A percentile compares a stretch with the other conserved stretches of the same genome.
phyloP scores from a whole-genome alignment of 2,888 invertebrate genomes.

The Hesperia comma region DNA sequence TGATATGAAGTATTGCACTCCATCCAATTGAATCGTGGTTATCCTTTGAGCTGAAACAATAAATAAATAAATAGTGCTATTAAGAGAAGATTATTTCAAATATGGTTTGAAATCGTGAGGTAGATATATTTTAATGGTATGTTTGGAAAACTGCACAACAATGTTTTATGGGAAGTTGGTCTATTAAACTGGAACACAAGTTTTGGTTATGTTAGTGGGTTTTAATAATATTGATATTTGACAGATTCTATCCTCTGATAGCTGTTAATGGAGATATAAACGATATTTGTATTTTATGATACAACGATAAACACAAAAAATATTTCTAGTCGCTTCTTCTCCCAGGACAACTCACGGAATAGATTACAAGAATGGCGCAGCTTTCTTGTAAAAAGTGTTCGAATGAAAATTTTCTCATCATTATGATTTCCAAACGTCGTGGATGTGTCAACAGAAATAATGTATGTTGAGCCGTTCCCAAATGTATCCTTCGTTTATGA shows the following conservation, averaged over 20 bases:
- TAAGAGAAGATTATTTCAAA: constrained; percentile 22
- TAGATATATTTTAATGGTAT: constrained; percentile 1
- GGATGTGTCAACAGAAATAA: neutral
- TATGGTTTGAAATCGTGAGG: constrained; percentile 24
- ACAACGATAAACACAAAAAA: too few species aligned
- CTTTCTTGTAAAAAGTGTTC: neutral
- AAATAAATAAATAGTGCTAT: constrained; percentile 36
- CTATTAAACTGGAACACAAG: neutral
- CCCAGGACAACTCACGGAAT: too few species aligned
- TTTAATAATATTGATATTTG: neutral
- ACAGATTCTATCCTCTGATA: neutral
- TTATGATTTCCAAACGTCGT: neutral
- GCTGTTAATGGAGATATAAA: neutral
- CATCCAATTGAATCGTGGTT: constrained; percentile 93
- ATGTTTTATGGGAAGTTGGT: neutral
- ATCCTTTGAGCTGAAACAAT: constrained; percentile 90
- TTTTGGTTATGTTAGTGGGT: too few species aligned
- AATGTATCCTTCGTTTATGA: constrained; percentile 46
- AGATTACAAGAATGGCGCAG: too few species aligned
- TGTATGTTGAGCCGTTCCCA: neutral
- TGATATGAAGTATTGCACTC: constrained; percentile 93
- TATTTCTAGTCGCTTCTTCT: neutral
- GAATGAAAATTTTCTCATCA: neutral
- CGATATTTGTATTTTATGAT: too few species aligned
- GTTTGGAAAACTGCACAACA: neutral